These are phyloP conservation scores for Margarornis squamiger DNA, from an alignment of 2,797 vertebrate species.

Conservation along the genomic window DNA sequence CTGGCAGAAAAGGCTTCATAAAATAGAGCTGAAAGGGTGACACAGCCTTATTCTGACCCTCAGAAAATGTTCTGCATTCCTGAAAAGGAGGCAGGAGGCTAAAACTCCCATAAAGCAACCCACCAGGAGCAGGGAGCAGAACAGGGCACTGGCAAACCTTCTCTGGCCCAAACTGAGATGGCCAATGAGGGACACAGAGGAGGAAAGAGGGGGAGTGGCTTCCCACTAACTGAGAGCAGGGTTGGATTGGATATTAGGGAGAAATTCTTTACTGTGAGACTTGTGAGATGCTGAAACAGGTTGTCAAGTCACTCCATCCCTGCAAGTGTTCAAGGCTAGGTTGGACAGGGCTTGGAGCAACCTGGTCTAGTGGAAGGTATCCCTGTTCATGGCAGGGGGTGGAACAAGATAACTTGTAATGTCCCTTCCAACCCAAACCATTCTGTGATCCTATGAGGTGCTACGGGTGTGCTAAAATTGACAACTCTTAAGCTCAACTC, in stretches of 20 bases:
- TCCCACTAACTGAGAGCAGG: neutral
- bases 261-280: neutral
- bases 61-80: neutral
- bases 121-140: neutral
- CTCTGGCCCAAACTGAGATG: neutral
- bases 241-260: neutral
- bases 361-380: neutral
- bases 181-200: neutral
- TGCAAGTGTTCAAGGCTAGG: neutral
- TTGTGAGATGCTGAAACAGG: neutral
- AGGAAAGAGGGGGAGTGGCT: neutral
- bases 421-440: neutral
- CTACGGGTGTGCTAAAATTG: neutral
- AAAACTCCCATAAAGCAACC: neutral
- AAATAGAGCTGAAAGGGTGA: neutral
- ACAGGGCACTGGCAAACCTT: neutral
- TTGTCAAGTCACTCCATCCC: neutral
- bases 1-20: neutral
- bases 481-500: neutral
- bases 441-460: neutral
- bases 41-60: neutral
- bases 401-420: neutral
- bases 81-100: neutral
- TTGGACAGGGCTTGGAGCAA: accelerated
- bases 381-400: neutral